Percentiles rank a stretch among this genome's conserved stretches.
phyloP scores from a whole-genome alignment of 2,797 vertebrate genomes.

The Darevskia mixta region DNA sequence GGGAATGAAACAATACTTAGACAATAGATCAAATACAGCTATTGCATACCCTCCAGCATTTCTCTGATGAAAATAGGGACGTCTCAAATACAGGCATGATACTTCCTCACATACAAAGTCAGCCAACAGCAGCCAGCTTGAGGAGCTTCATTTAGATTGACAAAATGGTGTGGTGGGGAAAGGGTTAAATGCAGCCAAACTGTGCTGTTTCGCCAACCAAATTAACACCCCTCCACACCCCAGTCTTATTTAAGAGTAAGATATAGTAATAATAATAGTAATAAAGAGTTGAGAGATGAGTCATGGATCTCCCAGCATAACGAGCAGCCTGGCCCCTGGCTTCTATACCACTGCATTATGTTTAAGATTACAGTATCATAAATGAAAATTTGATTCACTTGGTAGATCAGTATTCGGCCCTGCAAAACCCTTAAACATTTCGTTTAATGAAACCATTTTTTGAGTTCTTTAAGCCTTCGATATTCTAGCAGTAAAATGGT shows the following conservation, averaged over 20 bases:
- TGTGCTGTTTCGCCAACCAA: not conserved
- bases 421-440: slow-evolving; percentile 19
- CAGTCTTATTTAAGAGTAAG: not conserved
- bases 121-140: not conserved
- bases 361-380: slow-evolving; percentile 16
- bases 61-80: too few species aligned
- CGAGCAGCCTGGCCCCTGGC: not conserved
- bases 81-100: not conserved
- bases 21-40: not conserved
- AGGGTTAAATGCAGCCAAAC: not conserved
- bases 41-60: too few species aligned
- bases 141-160: not conserved
- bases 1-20: not conserved
- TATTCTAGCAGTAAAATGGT: slow-evolving; percentile 51
- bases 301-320: not conserved
- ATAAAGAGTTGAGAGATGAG: not conserved
- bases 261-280: too few species aligned
- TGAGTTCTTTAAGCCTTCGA: slow-evolving; percentile 34
- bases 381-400: not conserved
- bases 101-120: not conserved
- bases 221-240: not conserved
- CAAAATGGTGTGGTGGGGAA: not conserved
- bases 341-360: not conserved
- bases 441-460: not conserved
- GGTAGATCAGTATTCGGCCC: slow-evolving; percentile 12